Conservation (phyloP, 2,888 invertebrate genomes). For the Reticulitermes lucifugus region DNA sequence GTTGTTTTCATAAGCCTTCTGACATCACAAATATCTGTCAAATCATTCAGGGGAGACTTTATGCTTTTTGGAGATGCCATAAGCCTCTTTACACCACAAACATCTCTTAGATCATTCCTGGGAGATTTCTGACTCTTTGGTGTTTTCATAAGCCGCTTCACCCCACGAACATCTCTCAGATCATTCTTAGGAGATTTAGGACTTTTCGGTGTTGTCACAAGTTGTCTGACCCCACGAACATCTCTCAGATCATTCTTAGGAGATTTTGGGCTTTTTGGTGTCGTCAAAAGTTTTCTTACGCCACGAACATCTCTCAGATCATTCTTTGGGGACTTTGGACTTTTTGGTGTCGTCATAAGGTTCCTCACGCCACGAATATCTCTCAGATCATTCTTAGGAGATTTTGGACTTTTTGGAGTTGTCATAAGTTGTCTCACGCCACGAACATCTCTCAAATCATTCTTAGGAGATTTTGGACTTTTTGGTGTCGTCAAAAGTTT, state of each 20-base stretch:
- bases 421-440: constrained; percentile 63
- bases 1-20: neutral
- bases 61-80: constrained; percentile 54
- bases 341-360: constrained; percentile 55
- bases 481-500: constrained; percentile 59
- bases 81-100: constrained; percentile 56
- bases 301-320: constrained; percentile 64
- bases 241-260: constrained; percentile 63
- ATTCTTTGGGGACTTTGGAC: constrained; percentile 59
- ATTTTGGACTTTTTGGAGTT: constrained; percentile 48
- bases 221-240: constrained; percentile 62
- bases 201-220: constrained; percentile 57
- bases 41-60: constrained; percentile 47
- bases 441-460: constrained; percentile 62
- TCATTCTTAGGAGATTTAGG: constrained; percentile 59
- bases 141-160: constrained; percentile 60
- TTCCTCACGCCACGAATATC: constrained; percentile 56
- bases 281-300: constrained; percentile 61
- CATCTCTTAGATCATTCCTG: constrained; percentile 55
- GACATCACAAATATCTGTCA: neutral
- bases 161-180: constrained; percentile 62
- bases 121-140: constrained; percentile 53
- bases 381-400: constrained; percentile 57
- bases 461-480: constrained; percentile 60
- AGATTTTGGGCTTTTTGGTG: constrained; percentile 57